Evolutionary conservation across 2,888 invertebrate species (phyloP).

Genomic region (Lepidocyrtinus sp.): DNA sequence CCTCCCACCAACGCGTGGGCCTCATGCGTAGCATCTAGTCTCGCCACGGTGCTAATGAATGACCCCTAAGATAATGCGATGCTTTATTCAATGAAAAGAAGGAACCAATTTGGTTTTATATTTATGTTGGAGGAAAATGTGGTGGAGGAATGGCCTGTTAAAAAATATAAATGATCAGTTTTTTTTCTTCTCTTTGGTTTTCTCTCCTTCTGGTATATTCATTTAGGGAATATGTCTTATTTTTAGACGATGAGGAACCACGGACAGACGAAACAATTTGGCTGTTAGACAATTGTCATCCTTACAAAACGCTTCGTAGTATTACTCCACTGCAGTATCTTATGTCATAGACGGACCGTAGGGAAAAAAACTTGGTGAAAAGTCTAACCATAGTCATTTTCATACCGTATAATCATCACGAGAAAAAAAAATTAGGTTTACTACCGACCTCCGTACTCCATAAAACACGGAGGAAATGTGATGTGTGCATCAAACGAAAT

Average conservation of each 20-base stretch:
- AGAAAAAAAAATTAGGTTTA: conserved; percentile 49
- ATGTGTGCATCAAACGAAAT: neutral
- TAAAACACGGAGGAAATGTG: neutral
- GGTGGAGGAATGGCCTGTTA: conserved; percentile 13
- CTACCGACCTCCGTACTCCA: neutral
- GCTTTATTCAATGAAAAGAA: neutral
- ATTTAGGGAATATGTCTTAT: conserved; percentile 35
- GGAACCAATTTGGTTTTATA: conserved; percentile 1
- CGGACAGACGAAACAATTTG: conserved; percentile 43
- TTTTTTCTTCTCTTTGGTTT: neutral
- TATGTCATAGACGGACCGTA: neutral
- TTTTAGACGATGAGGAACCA: conserved; percentile 56
- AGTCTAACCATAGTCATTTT: conserved; percentile 47
- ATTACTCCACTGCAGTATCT: too few relatives aligned
- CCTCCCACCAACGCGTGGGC: too few relatives aligned
- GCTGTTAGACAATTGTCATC: conserved; percentile 56
- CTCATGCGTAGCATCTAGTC: too few relatives aligned
- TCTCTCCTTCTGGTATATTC: too few relatives aligned
- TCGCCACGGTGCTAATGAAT: too few relatives aligned
- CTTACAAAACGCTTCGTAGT: conserved; percentile 24
- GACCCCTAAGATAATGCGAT: neutral
- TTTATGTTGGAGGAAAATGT: neutral
- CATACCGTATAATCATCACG: conserved; percentile 55
- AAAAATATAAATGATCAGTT: conserved; percentile 7
- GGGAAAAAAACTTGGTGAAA: conserved; percentile 38